phyloP scores from a whole-genome alignment of 2,888 invertebrate species.

The Cyrtodaria siliqua region DNA sequence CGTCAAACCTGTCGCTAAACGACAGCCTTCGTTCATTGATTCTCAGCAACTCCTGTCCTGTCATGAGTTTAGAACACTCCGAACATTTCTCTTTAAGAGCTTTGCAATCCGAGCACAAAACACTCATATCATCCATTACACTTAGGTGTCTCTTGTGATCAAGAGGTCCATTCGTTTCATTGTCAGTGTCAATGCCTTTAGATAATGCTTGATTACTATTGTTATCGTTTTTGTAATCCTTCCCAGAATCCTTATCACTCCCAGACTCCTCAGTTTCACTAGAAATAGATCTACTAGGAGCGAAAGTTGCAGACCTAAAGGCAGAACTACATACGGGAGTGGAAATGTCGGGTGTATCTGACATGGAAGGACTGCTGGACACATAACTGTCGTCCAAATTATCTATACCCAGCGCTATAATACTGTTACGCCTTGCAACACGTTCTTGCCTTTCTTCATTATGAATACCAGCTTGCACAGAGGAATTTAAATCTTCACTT shows the following conservation, averaged over 20 bases:
- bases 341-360: neutral
- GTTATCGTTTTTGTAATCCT: no score
- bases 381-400: constrained; percentile 38
- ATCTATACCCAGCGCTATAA: neutral
- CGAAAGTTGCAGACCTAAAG: no score
- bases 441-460: constrained; percentile 18
- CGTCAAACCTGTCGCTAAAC: neutral
- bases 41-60: constrained; percentile 37
- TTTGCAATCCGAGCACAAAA: constrained; percentile 46
- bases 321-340: neutral
- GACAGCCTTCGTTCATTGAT: constrained; percentile 40
- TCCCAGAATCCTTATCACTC: no score
- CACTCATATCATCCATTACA: constrained; percentile 46
- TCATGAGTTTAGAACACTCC: constrained; percentile 42
- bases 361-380: constrained; percentile 27
- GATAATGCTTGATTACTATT: no score
- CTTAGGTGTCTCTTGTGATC: constrained; percentile 21
- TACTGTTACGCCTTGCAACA: constrained; percentile 15
- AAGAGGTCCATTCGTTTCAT: no score
- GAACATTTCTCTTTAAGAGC: constrained; percentile 29
- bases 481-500: neutral
- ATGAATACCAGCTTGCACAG: neutral
- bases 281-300: neutral
- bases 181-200: no score
- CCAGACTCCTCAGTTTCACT: no score